These are phyloP conservation scores for Drosophila heteroneura DNA, from an alignment of 2,888 invertebrate genomes.

Conservation along the genomic window DNA sequence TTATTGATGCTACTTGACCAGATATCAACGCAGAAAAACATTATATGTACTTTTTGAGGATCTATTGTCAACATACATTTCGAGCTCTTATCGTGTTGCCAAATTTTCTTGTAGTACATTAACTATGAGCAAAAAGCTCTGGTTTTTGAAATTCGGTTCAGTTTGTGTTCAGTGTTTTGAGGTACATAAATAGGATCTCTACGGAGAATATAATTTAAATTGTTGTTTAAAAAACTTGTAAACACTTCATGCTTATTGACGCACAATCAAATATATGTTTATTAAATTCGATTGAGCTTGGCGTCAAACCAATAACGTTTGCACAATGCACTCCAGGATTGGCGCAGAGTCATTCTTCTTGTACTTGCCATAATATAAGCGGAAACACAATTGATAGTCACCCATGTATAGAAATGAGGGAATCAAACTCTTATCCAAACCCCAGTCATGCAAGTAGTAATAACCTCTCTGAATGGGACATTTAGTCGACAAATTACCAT, in stretches of 20 bases:
- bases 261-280: slow-evolving; percentile 2
- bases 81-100: neutral
- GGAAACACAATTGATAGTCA: slow-evolving; percentile 59
- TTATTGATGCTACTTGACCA: neutral
- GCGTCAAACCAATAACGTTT: slow-evolving; percentile 24
- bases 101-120: neutral
- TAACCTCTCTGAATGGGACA: slow-evolving; percentile 60
- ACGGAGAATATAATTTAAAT: neutral
- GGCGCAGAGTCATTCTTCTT: slow-evolving; percentile 16
- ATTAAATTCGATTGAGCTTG: neutral
- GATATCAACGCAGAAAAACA: neutral
- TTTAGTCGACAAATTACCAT: slow-evolving; percentile 56
- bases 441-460: slow-evolving; percentile 64
- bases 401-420: slow-evolving; percentile 66
- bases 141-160: neutral
- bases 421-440: slow-evolving; percentile 41
- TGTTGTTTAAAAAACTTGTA: neutral
- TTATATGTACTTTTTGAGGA: neutral
- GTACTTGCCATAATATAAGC: slow-evolving; percentile 59
- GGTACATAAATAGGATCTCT: neutral
- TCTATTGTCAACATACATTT: neutral
- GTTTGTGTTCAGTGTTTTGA: too few relatives aligned
- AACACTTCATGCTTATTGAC: neutral
- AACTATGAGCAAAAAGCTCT: neutral
- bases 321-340: slow-evolving; percentile 51